Evolutionary conservation across 2,797 vertebrate species (phyloP).

Genomic region (Pampus argenteus): DNA sequence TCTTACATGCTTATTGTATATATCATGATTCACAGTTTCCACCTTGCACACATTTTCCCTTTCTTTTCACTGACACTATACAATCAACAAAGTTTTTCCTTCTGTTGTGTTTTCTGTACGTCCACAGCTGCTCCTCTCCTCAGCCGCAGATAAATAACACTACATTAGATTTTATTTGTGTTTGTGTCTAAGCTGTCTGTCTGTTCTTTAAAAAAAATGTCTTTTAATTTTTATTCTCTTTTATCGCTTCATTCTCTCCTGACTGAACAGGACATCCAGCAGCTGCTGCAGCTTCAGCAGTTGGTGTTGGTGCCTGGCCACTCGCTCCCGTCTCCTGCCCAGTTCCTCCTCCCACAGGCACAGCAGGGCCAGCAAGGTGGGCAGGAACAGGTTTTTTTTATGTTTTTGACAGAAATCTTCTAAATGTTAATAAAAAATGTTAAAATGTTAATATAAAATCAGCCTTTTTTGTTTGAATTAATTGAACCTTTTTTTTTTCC

Average conservation of each 20-base stretch:
- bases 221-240: slow-evolving; percentile 8
- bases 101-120: not conserved
- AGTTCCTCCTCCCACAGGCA: slow-evolving; percentile 93
- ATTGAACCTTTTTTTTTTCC: slow-evolving; percentile 1
- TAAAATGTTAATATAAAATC: not conserved
- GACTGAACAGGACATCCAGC: slow-evolving; percentile 90
- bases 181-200: not conserved
- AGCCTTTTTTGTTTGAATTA: not conserved
- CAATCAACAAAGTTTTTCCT: slow-evolving; percentile 31
- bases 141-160: not conserved
- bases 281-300: slow-evolving; percentile 94
- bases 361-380: slow-evolving; percentile 95
- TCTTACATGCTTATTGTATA: slow-evolving; percentile 4
- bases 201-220: not conserved
- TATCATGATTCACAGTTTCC: slow-evolving; percentile 61
- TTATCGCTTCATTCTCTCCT: slow-evolving; percentile 1
- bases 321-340: slow-evolving; percentile 88
- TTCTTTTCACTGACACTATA: not conserved
- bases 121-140: slow-evolving; percentile 9
- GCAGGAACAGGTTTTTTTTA: not conserved
- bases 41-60: slow-evolving; percentile 23
- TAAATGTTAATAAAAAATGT: not conserved
- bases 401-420: slow-evolving; percentile 1
- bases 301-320: slow-evolving; percentile 93
- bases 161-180: not conserved